Evolutionary conservation across 2,113 vertebrate genomes (phyloP).

Genomic region (Sinocyclocheilus anshuiensis): DNA sequence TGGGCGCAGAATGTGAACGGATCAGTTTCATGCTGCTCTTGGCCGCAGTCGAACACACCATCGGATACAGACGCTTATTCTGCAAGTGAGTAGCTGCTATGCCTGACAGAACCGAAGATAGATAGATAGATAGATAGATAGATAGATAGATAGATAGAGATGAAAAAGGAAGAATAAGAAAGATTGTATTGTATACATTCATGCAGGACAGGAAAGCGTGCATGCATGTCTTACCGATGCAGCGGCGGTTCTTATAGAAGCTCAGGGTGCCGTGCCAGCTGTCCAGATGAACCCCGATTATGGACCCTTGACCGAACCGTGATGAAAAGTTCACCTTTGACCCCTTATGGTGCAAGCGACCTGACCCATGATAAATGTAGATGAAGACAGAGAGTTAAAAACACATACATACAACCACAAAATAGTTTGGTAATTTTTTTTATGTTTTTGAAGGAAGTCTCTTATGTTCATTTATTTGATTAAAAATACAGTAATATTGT

Average conservation of each 20-base stretch:
- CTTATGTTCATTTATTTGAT: neutral
- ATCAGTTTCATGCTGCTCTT: conserved; percentile 98
- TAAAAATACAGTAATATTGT: neutral
- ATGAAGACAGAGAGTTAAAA: neutral
- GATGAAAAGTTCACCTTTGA: conserved; percentile 88
- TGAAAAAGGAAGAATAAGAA: neutral
- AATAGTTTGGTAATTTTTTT: too few relatives aligned
- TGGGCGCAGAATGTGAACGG: conserved; percentile 84
- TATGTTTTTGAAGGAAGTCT: neutral
- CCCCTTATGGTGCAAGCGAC: conserved; percentile 90
- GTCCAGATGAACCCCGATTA: conserved; percentile 92
- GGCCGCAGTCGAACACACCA: conserved; percentile 94
- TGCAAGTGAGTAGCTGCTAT: conserved; percentile 86
- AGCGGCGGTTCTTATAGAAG: conserved; percentile 92
- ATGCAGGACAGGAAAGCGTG: neutral
- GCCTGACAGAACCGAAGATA: conserved; percentile 68
- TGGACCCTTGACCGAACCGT: conserved; percentile 91
- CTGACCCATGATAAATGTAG: conserved; percentile 63
- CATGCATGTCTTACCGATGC: conserved; percentile 79
- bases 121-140: too few relatives aligned
- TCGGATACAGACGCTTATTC: conserved; percentile 91
- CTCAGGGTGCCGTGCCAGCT: conserved; percentile 91
- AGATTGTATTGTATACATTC: neutral
- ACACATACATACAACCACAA: neutral
- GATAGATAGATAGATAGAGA: neutral